Evolutionary conservation across 2,797 vertebrate genomes (phyloP).

Genomic region (Eulemur rubriventer): DNA sequence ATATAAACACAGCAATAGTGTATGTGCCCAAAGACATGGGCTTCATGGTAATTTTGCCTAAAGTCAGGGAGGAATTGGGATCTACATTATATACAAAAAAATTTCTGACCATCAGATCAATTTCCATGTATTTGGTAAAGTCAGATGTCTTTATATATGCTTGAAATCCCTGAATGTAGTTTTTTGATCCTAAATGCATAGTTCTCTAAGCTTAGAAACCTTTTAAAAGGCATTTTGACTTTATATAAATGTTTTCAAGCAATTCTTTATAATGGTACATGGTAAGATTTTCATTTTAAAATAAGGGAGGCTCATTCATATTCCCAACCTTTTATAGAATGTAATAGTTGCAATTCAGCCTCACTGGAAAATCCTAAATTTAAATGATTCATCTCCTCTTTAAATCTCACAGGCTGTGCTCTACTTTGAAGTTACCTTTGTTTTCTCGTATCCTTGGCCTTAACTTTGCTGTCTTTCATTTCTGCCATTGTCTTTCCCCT

Average conservation of each 20-base stretch:
- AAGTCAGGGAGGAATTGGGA: conserved; percentile 21
- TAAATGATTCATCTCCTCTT: neutral
- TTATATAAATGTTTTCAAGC: conserved; percentile 64
- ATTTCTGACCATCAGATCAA: neutral
- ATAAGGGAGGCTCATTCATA: neutral
- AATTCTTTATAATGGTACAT: conserved; percentile 36
- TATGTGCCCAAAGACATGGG: neutral
- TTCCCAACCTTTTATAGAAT: neutral
- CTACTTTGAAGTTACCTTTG: neutral
- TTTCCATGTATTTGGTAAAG: conserved; percentile 57
- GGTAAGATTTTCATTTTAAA: conserved; percentile 44
- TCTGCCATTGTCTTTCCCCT: neutral
- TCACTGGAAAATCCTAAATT: neutral
- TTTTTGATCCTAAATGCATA: conserved; percentile 70
- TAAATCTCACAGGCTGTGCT: neutral
- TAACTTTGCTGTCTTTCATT: neutral
- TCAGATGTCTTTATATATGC: conserved; percentile 62
- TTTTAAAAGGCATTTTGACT: conserved; percentile 62
- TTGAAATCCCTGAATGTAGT: conserved; percentile 58
- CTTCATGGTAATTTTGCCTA: neutral
- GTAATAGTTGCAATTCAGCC: neutral
- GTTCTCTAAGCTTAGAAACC: conserved; percentile 66
- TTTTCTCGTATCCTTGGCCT: neutral
- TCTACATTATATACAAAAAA: conserved; percentile 30
- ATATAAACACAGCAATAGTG: neutral